Base-by-base conservation (phyloP, 2,888 invertebrate species). In the Pilophorus perplexus region DNA sequence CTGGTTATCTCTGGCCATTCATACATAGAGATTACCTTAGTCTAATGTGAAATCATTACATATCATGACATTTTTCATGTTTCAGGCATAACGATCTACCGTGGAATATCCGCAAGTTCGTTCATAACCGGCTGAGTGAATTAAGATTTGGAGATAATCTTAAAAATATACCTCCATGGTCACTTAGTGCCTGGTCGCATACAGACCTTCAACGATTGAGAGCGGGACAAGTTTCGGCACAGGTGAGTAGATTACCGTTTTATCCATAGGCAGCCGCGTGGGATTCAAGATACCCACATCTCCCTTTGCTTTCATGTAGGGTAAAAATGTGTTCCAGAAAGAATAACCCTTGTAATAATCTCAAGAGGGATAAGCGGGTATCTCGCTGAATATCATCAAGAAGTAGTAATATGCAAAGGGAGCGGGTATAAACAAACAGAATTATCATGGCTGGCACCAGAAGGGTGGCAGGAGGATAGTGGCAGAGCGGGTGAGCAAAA, bases 51-150 rank as follows among this genome's bases (percentile, higher is more conserved):
- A n/a, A n/a, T n/a, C n/a, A n/a, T n/a, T n/a, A n/a, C n/a, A n/a
- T n/a, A 38, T 38, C n/a, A 38, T 6, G 14, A 38, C 38, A 2
- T 2, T 3, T 54, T 67, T 52, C 65, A 1, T 66, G 8, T 70
- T 69, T 10, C 74, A 77, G 79, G 72, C 92, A 93, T 83, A 93
- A 93, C 80, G 93, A 93, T 78, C 80, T 92, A 71, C 91, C 92
- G 12, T 92, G 91, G 90, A 92, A 92, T 79, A 90, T 93, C 77
- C 82, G 92, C 72, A 91, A 91, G 79, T 91, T 92, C 80, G 82
- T 91, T 77, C 90, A 91, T 79, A 92, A 92, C 79, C 87, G 88
- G 77, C 85, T 93, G 73, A 88, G 88, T 77, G 89, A 90, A 77
- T 90, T 92, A 77, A 83, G 84, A 74, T 86, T 88, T 77, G 84